A percentile compares a stretch with the other conserved stretches of the same genome.
These are phyloP conservation scores for Chamaea fasciata DNA, from an alignment of 2,113 vertebrate genomes.

Conservation along the genomic window DNA sequence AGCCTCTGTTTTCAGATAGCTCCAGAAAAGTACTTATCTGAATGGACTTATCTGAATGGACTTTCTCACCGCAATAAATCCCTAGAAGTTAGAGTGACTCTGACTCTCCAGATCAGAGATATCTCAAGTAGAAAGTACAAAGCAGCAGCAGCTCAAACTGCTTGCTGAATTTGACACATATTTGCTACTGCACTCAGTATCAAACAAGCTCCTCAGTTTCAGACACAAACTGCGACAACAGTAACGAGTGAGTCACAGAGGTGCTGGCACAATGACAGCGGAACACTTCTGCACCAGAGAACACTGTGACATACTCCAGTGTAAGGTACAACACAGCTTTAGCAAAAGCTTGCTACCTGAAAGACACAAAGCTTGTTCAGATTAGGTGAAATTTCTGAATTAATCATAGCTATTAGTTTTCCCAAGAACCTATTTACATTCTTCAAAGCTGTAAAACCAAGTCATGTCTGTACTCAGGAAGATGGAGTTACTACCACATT, in stretches of 20 bases:
- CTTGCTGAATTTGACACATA: background rate
- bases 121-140: background rate
- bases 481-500: background rate
- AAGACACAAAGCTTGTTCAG: background rate
- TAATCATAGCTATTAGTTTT: background rate
- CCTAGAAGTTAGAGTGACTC: background rate
- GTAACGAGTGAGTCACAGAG: background rate
- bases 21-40: background rate
- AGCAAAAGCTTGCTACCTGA: background rate
- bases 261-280: background rate
- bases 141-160: background rate
- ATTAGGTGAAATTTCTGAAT: background rate
- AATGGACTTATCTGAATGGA: background rate
- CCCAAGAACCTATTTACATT: background rate
- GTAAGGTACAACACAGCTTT: background rate
- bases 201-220: background rate
- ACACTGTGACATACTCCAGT: rapidly evolving
- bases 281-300: background rate
- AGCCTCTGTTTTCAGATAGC: background rate
- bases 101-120: background rate
- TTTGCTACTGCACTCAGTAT: background rate
- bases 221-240: background rate
- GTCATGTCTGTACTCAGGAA: background rate
- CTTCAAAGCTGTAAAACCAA: background rate
- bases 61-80: background rate